Percentiles rank a stretch among this genome's conserved stretches.
phyloP scores from a whole-genome alignment of 2,797 vertebrate species.

The Remorina albescens region DNA sequence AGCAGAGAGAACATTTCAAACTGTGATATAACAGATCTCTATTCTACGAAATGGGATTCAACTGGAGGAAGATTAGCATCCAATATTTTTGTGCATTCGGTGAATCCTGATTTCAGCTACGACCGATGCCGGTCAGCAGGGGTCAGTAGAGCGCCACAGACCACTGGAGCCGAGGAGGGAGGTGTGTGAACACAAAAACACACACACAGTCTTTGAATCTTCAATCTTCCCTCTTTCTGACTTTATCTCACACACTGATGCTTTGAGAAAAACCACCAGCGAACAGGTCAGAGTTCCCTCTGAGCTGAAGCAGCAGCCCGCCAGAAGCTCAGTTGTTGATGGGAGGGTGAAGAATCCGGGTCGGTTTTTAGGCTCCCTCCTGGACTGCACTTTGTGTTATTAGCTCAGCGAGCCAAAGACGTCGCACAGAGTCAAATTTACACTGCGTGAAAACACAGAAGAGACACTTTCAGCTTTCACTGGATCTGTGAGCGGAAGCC shows the following conservation, averaged over 20 bases:
- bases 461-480: neutral
- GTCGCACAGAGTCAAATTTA: no score
- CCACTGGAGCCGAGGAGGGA: neutral
- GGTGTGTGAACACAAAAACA: slow-evolving; percentile 11
- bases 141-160: slow-evolving; percentile 52
- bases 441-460: neutral
- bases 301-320: no score
- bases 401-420: neutral
- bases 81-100: neutral
- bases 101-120: slow-evolving; percentile 7
- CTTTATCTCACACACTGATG: slow-evolving; percentile 7
- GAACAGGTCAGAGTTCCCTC: slow-evolving; percentile 7
- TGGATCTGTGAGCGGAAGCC: no score
- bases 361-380: neutral
- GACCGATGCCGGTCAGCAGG: slow-evolving; percentile 47
- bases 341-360: neutral
- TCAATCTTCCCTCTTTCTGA: neutral
- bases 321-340: neutral
- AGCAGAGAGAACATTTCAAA: neutral
- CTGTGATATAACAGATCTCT: neutral
- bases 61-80: slow-evolving; percentile 8
- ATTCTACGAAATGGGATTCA: slow-evolving; percentile 4
- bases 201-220: slow-evolving; percentile 8
- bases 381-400: neutral
- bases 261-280: slow-evolving; percentile 2